Percentiles rank a stretch among this genome's conserved stretches.
These are phyloP conservation scores for Drosophila pallidifrons DNA, from an alignment of 1,140 invertebrate genomes.

Conservation along the genomic window DNA sequence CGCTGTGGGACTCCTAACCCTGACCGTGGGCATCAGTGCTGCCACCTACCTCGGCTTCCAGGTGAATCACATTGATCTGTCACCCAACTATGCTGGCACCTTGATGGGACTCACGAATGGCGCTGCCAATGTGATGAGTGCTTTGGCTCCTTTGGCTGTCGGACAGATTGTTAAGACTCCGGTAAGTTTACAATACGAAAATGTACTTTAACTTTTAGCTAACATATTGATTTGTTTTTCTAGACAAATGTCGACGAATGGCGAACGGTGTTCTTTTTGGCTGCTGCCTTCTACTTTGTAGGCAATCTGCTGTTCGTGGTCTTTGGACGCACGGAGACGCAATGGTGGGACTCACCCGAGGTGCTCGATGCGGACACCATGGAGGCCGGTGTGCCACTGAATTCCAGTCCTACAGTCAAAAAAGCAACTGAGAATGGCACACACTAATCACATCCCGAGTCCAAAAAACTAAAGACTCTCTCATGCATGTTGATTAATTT, in stretches of 20 bases:
- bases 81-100: slow-evolving; percentile 91
- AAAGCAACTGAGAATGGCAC: slow-evolving; percentile 12
- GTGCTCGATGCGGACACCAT: slow-evolving; percentile 46
- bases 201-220: not conserved
- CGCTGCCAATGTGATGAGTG: slow-evolving; percentile 90
- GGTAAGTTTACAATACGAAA: slow-evolving; percentile 84
- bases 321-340: slow-evolving; percentile 88
- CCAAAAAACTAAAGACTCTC: slow-evolving; percentile 22
- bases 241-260: slow-evolving; percentile 86
- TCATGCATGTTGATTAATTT: slow-evolving; percentile 12
- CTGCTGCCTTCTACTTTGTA: slow-evolving; percentile 89
- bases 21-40: slow-evolving; percentile 92
- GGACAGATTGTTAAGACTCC: slow-evolving; percentile 88
- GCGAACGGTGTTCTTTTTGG: slow-evolving; percentile 91
- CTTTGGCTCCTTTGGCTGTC: slow-evolving; percentile 89
- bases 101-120: slow-evolving; percentile 91
- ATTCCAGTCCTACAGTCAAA: slow-evolving; percentile 26
- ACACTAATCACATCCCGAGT: slow-evolving; percentile 12
- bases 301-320: slow-evolving; percentile 90
- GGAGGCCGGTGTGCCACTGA: slow-evolving; percentile 60
- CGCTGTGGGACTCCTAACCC: slow-evolving; percentile 88
- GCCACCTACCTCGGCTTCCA: slow-evolving; percentile 90
- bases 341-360: slow-evolving; percentile 88
- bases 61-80: slow-evolving; percentile 91
- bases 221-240: not conserved